A percentile compares a stretch with the other conserved stretches of the same genome.
Evolutionary conservation across 1,140 invertebrate genomes (phyloP).

Genomic region (Lerema accius): DNA sequence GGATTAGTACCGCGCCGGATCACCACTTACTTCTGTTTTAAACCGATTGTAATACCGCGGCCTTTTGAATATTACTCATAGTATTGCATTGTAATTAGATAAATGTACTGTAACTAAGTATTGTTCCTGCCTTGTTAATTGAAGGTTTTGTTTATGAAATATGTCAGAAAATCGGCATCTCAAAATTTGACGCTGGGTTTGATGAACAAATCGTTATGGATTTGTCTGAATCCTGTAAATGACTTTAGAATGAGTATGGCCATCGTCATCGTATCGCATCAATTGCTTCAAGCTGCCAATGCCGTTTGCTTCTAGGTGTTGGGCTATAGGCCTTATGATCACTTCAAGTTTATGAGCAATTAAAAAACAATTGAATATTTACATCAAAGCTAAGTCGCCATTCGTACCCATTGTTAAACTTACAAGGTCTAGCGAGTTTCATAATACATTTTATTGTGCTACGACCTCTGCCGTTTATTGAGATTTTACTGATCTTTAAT

Average conservation of each 20-base stretch:
- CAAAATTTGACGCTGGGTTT: too few relatives aligned
- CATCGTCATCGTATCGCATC: too few relatives aligned
- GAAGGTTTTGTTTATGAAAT: too few relatives aligned
- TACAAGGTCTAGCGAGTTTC: slow-evolving; percentile 39
- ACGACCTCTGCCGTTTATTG: slow-evolving; percentile 61
- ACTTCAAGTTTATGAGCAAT: too few relatives aligned
- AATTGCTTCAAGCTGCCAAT: too few relatives aligned
- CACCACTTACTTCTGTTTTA: slow-evolving; percentile 5
- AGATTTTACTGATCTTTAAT: slow-evolving; percentile 73
- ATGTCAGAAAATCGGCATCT: too few relatives aligned
- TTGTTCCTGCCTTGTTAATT: too few relatives aligned
- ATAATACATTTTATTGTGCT: slow-evolving; percentile 52
- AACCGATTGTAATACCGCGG: slow-evolving; percentile 9
- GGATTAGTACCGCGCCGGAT: slow-evolving; percentile 12
- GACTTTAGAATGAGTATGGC: too few relatives aligned
- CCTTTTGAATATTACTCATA: slow-evolving; percentile 5
- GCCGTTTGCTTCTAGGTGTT: too few relatives aligned
- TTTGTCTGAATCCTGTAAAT: too few relatives aligned
- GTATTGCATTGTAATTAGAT: neutral
- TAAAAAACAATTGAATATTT: neutral
- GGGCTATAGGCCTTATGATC: too few relatives aligned
- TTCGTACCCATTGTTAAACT: slow-evolving; percentile 41
- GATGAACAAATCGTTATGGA: too few relatives aligned
- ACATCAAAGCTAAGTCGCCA: slow-evolving; percentile 8
- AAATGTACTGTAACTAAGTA: neutral